Conservation (phyloP, 2,797 vertebrate genomes). For the Chaenodraco wilsoni region DNA sequence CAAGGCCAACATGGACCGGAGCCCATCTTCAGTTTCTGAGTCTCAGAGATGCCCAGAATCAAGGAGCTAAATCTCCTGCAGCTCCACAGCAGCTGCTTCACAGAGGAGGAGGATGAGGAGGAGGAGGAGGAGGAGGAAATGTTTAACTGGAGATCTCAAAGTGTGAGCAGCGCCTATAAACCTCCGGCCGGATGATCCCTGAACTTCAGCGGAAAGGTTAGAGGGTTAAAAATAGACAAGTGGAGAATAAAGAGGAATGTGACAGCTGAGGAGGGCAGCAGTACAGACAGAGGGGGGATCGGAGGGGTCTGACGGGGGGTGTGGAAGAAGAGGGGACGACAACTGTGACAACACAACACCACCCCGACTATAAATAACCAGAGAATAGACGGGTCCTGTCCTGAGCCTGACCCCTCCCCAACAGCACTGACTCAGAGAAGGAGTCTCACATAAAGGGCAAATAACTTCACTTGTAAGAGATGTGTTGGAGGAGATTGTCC, state of each 20-base stretch:
- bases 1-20: constrained; percentile 27
- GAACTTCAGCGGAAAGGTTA: constrained; percentile 48
- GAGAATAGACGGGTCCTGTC: constrained; percentile 42
- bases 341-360: constrained; percentile 30
- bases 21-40: constrained; percentile 33
- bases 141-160: neutral
- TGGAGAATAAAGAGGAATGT: constrained; percentile 66
- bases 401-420: neutral
- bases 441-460: neutral
- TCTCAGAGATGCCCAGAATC: constrained; percentile 26
- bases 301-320: constrained; percentile 28
- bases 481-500: neutral
- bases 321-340: constrained; percentile 23
- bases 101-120: constrained; percentile 9
- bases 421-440: constrained; percentile 1
- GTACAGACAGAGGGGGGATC: constrained; percentile 5
- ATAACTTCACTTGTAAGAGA: neutral
- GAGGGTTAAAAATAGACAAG: constrained; percentile 67
- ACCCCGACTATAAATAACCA: constrained; percentile 55
- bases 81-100: constrained; percentile 39
- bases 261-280: constrained; percentile 62
- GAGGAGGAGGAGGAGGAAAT: neutral
- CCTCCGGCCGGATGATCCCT: constrained; percentile 16
- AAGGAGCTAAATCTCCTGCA: constrained; percentile 23
- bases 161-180: neutral